Evolutionary conservation across 2,888 invertebrate genomes (phyloP).

Genomic region (Coleophora deauratella): DNA sequence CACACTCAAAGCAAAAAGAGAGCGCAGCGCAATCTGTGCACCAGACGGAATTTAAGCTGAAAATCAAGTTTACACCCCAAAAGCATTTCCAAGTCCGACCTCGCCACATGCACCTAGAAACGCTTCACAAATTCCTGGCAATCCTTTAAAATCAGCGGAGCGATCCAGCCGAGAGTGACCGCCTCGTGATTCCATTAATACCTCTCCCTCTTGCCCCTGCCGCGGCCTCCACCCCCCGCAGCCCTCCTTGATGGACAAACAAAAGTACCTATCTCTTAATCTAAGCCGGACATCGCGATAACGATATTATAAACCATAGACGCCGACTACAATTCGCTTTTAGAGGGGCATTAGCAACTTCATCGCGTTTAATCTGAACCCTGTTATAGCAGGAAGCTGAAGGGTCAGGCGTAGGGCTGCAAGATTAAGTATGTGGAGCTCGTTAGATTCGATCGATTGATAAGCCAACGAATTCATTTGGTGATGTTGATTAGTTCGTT

Average conservation of each 20-base stretch:
- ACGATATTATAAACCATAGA: slow-evolving; percentile 61
- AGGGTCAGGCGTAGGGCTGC: slow-evolving; percentile 24
- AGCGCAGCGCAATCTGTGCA: slow-evolving; percentile 1
- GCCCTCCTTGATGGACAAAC: slow-evolving; percentile 20
- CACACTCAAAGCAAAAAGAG: not conserved
- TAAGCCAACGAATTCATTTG: slow-evolving; percentile 13
- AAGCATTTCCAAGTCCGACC: slow-evolving; percentile 38
- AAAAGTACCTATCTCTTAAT: slow-evolving; percentile 60
- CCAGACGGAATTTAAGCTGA: slow-evolving; percentile 17
- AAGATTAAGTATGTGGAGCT: slow-evolving; percentile 18
- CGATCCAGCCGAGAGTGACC: slow-evolving; percentile 41
- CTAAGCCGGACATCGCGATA: slow-evolving; percentile 58
- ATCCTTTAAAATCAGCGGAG: slow-evolving; percentile 54
- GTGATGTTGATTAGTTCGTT: too few species aligned
- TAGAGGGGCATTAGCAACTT: slow-evolving; percentile 58
- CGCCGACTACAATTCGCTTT: slow-evolving; percentile 62
- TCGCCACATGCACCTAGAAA: slow-evolving; percentile 39
- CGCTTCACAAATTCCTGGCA: slow-evolving; percentile 39
- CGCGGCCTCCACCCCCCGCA: slow-evolving; percentile 22
- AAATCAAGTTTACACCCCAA: slow-evolving; percentile 30
- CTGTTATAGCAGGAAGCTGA: slow-evolving; percentile 39
- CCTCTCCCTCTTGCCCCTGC: slow-evolving; percentile 13
- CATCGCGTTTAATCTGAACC: slow-evolving; percentile 57
- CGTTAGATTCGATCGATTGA: slow-evolving; percentile 26
- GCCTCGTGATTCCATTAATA: slow-evolving; percentile 53